These are phyloP conservation scores for Drosophila pectinifera DNA, from an alignment of 1,140 invertebrate genomes.

Conservation along the genomic window DNA sequence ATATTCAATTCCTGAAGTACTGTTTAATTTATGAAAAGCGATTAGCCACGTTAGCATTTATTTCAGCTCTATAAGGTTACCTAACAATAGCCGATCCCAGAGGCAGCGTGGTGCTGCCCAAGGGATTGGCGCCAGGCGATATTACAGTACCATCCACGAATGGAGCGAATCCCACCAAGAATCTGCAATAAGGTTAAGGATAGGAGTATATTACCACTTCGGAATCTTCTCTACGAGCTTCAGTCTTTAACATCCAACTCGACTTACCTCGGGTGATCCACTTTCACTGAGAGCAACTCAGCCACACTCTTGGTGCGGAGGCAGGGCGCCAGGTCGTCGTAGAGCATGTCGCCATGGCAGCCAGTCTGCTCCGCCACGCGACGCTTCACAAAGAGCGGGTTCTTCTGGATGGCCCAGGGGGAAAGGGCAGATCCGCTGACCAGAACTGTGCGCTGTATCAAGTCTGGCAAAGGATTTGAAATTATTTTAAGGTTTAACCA, in stretches of 20 bases:
- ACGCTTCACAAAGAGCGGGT: conserved; percentile 92
- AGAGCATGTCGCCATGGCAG: conserved; percentile 91
- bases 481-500: background rate
- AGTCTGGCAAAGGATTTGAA: conserved; percentile 85
- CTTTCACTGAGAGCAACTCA: conserved; percentile 89
- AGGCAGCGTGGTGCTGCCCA: conserved; percentile 77
- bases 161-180: conserved; percentile 94
- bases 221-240: no score
- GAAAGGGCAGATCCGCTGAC: conserved; percentile 97
- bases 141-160: conserved; percentile 94
- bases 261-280: conserved; percentile 89
- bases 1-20: conserved; percentile 90
- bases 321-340: conserved; percentile 93
- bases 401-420: conserved; percentile 96
- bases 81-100: conserved; percentile 84
- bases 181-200: conserved; percentile 84
- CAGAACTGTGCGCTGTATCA: conserved; percentile 95
- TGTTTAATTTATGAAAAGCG: conserved; percentile 79
- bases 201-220: no score
- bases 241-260: no score
- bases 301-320: conserved; percentile 90
- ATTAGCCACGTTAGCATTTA: conserved; percentile 23
- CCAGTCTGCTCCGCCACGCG: conserved; percentile 91
- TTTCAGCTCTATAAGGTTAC: conserved; percentile 27
- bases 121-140: conserved; percentile 85